Base-by-base conservation (phyloP, 1,140 invertebrate species). In the Drosophila quadrilineata region DNA sequence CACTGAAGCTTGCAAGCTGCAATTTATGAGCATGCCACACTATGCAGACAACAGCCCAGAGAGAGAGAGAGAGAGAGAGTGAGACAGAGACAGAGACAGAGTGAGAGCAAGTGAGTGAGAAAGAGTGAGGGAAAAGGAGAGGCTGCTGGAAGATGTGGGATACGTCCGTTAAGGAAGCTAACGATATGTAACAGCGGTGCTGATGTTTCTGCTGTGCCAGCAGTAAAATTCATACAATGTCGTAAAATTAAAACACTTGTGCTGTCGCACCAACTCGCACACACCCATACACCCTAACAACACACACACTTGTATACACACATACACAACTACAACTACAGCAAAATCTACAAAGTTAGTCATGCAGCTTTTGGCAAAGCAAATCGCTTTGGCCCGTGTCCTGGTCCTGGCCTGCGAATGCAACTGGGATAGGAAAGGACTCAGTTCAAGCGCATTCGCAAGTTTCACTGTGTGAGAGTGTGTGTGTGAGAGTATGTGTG, bases 141-240 rank as follows among this genome's bases (percentile, higher is more conserved):
- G 45, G 40, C 38, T 12, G 36, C 29, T 48, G 33, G 22, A 59
- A 66, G 77, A 79, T 79, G 76, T 82, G 77, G 73, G 77, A 84
- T 84, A 84, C 82, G 77, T 82, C 77, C 77, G 77, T 82, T 82
- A 82, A 82, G 77, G 77, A 82, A 84, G 74, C 79, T 84, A 84
- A 84, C 79, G 79, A 84, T 85, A 84, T 84, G 79, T 84, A 84
- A 77, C 79, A 85, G 79, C 79, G 79, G 79, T 79, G 84, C 72
- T 77, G 77, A 71, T 77, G 77, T 73, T 82, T 87, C 69, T 84
- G 84, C 84, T 79, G 77, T 87, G 84, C 84, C 84, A 79, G 84
- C 84, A 87, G 84, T 87, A 87, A 87, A 87, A 87, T 85, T 87
- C 84, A 87, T 87, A 87, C 84, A 87, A 87, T 87, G 84, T 87